Evolutionary conservation across 1,140 invertebrate genomes (phyloP).

Genomic region (Papilio polyxenes): DNA sequence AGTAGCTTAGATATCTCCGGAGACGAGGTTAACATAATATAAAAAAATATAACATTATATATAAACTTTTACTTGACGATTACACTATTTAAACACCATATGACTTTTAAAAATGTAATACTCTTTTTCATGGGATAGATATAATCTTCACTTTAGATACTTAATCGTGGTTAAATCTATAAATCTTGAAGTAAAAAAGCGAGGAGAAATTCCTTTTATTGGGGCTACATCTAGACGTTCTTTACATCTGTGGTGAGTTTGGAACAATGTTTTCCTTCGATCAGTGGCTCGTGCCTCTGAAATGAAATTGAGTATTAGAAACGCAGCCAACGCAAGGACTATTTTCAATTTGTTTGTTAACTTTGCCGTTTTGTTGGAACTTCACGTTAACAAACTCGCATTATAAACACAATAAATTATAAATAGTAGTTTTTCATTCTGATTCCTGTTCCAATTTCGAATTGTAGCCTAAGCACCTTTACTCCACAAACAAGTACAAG

Average conservation of each 20-base stretch:
- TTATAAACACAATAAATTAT: neutral
- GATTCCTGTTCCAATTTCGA: too few relatives aligned
- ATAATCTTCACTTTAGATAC: too few relatives aligned
- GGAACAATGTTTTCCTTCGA: slow-evolving; percentile 75
- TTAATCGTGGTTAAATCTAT: too few relatives aligned
- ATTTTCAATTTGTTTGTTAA: slow-evolving; percentile 71
- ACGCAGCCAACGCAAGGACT: slow-evolving; percentile 63
- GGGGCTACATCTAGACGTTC: neutral
- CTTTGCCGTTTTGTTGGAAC: slow-evolving; percentile 41
- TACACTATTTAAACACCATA: neutral
- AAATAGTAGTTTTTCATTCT: neutral
- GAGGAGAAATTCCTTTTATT: neutral
- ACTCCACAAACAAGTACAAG: neutral
- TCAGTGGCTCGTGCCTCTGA: slow-evolving; percentile 68
- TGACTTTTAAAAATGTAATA: neutral
- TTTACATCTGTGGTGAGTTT: slow-evolving; percentile 3
- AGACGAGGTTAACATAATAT: too few relatives aligned
- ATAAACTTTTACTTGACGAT: neutral
- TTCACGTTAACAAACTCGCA: neutral
- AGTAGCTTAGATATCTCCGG: too few relatives aligned
- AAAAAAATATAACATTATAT: too few relatives aligned
- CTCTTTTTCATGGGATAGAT: too few relatives aligned
- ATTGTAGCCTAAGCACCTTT: too few relatives aligned
- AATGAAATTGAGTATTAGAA: slow-evolving; percentile 75
- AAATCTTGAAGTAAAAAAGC: too few relatives aligned